Conservation (phyloP, 1,140 invertebrate species). For the Drosophila seguyi region DNA sequence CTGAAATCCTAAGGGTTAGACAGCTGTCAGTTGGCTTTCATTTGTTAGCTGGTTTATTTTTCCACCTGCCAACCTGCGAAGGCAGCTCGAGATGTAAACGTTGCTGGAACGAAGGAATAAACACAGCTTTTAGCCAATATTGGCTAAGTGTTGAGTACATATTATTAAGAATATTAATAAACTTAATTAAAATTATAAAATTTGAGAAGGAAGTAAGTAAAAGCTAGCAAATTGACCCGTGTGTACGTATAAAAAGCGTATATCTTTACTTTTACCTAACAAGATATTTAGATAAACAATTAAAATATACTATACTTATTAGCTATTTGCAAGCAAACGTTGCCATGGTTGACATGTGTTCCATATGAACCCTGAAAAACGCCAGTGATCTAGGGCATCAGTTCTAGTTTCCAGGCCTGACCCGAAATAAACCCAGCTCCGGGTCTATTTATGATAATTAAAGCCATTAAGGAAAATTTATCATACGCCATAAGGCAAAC, state of each 20-base stretch:
- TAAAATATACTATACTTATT: not conserved
- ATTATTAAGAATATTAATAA: not conserved
- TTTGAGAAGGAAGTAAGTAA: too few species aligned
- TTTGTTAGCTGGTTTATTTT: slow-evolving; percentile 29
- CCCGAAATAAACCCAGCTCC: not conserved
- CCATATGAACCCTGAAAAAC: not conserved
- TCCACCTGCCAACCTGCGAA: slow-evolving; percentile 14
- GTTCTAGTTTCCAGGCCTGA: not conserved
- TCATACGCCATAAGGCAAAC: slow-evolving; percentile 33
- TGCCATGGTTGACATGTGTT: not conserved
- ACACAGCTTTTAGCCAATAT: not conserved
- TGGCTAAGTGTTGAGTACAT: too few species aligned
- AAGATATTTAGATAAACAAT: too few species aligned
- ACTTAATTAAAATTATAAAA: not conserved
- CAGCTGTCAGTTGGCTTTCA: slow-evolving; percentile 43
- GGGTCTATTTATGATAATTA: slow-evolving; percentile 48
- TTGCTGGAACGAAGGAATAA: not conserved
- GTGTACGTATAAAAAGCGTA: too few species aligned
- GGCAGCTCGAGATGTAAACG: slow-evolving; percentile 16
- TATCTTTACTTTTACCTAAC: too few species aligned
- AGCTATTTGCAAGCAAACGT: not conserved
- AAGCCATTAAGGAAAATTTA: slow-evolving; percentile 43
- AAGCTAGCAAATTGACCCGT: too few species aligned
- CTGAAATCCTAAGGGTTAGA: slow-evolving; percentile 11
- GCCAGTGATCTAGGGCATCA: not conserved